Evolutionary conservation across 2,113 vertebrate genomes (phyloP).

Genomic region (Boleophthalmus pectinirostris): DNA sequence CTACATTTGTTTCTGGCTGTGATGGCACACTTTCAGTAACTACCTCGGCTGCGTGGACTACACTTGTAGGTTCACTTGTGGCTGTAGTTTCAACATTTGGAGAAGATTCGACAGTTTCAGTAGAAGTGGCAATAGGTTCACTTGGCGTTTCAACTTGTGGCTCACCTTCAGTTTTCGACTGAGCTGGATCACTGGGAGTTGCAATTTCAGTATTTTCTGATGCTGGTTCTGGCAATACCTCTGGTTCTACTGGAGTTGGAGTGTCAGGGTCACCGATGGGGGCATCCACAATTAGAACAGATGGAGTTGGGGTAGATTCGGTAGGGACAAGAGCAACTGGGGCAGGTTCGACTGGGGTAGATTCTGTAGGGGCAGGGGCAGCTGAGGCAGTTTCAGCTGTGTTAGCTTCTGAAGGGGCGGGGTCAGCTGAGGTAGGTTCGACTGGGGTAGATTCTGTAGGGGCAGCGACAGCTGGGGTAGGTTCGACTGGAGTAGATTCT

Average conservation of each 20-base stretch:
- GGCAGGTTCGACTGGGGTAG: not conserved
- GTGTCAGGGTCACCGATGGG: not conserved
- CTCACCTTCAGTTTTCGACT: not conserved
- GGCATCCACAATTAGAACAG: conserved; percentile 16
- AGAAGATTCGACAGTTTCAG: not conserved
- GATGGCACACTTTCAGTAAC: conserved; percentile 15
- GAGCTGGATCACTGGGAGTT: not conserved
- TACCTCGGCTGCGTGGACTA: conserved; percentile 16
- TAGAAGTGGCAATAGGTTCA: not conserved
- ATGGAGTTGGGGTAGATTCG: not conserved
- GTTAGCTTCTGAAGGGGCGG: not conserved
- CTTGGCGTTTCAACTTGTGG: not conserved
- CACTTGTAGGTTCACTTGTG: not conserved
- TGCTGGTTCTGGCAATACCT: not conserved
- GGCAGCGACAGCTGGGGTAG: not conserved
- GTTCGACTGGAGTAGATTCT: conserved; percentile 21
- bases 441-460: not conserved
- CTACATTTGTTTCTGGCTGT: not conserved
- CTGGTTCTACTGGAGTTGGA: not conserved
- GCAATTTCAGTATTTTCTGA: not conserved
- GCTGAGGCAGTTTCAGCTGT: not conserved
- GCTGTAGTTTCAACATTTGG: not conserved
- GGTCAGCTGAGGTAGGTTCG: not conserved
- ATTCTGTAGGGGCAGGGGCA: not conserved
- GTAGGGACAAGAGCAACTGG: no score